These are phyloP conservation scores for Lutraria rhynchaena DNA, from an alignment of 1,140 invertebrate genomes.

Conservation along the genomic window DNA sequence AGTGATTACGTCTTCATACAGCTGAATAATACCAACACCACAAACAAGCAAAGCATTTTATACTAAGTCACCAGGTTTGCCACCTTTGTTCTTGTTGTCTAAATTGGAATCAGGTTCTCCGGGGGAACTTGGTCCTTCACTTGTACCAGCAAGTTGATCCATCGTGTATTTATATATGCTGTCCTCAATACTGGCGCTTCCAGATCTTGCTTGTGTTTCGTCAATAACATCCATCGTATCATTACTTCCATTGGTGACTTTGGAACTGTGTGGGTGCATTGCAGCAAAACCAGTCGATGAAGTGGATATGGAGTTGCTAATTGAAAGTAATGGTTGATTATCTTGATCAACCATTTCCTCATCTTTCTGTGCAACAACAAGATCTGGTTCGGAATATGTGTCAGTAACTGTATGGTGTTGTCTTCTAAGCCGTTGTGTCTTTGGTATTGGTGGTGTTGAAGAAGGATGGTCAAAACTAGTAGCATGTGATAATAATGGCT, in stretches of 20 bases:
- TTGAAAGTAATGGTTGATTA: neutral
- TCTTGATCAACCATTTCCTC: neutral
- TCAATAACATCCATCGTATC: constrained; percentile 17
- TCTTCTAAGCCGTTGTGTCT: neutral
- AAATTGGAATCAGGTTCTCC: too few relatives aligned
- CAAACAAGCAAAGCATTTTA: too few relatives aligned
- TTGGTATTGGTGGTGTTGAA: neutral
- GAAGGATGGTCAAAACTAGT: neutral
- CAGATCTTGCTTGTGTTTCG: neutral
- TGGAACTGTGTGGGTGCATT: neutral
- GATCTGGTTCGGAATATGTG: constrained; percentile 9
- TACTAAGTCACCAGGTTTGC: too few relatives aligned
- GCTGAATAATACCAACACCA: too few relatives aligned
- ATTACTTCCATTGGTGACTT: neutral
- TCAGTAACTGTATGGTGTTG: neutral
- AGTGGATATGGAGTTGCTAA: neutral
- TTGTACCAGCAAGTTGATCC: constrained; percentile 2
- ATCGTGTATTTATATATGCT: constrained; percentile 27
- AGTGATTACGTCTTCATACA: too few relatives aligned
- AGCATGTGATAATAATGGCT: neutral
- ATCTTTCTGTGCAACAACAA: neutral
- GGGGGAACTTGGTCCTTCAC: neutral
- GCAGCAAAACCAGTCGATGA: constrained; percentile 17
- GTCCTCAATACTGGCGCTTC: constrained; percentile 7
- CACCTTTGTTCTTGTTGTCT: neutral